Base-by-base conservation (phyloP, 1,140 invertebrate genomes). In the Pseudomyrmex pallidus region DNA sequence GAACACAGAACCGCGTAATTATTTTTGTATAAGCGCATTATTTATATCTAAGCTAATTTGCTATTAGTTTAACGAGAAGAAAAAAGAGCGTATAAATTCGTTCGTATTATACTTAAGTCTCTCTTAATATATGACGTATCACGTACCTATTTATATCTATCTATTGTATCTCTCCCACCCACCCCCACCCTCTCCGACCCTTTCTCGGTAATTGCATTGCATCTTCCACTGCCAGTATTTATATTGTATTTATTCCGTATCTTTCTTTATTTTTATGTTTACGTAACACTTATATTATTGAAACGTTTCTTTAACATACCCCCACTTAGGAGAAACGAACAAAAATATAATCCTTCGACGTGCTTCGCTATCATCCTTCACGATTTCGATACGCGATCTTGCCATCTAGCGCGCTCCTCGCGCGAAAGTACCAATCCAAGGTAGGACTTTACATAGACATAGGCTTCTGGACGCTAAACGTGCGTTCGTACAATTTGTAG, bases 221-320 rank as follows among this genome's bases (percentile, higher is more conserved):
- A 89, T 89, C 85, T 83, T 87, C 83, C 85, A 90, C 85, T 87
- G 88, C 88, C 88, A 89, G 83, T 89, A 89, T 89, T 89, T 89
- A 89, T 86, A 78, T 35, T 54, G 80, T 89, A 87, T 89, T 88
- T 88, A 89, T 89, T 85, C 57, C 57, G 61, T 82, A 63, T 74
- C n/a, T 83, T 52, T 59, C 67, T 67, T 44, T 86, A 70, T 20
- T 48, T 48, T 70, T 46, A 86, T 54, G 35, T 35, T 35, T 7
- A 35, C 35, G 35, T 35, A 35, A 57, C 4, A 48, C 48, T 48
- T 57, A 57, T 78, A 8, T 72, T 70, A 59, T 35, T 35, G 70
- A 68, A 52, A 61, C 20, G n/a, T 35, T 68, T 72, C 61, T 48
- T 57, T 48, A 56, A 68, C 22, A 78, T 17, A 64, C 48, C 13